Conservation (phyloP, 1,140 invertebrate genomes). For the Coboldia fuscipes region DNA sequence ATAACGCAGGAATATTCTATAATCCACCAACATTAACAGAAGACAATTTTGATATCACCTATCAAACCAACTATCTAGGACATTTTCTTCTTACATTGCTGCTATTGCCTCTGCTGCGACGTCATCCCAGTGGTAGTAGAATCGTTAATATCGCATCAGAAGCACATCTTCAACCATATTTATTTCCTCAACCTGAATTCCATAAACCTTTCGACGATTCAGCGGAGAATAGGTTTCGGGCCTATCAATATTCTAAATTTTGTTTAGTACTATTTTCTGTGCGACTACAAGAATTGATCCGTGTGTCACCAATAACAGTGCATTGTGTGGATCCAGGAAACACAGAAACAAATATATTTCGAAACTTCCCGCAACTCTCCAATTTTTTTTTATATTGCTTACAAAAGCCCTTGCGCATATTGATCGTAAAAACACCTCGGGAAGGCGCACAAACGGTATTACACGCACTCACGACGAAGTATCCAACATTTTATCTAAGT, state of each 20-base stretch:
- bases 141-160: slow-evolving; percentile 18
- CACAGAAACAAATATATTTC: slow-evolving; percentile 16
- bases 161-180: slow-evolving; percentile 12
- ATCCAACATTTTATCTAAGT: slow-evolving; percentile 13
- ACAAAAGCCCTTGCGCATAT: slow-evolving; percentile 15
- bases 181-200: slow-evolving; percentile 3
- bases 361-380: slow-evolving; percentile 14
- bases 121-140: slow-evolving; percentile 10
- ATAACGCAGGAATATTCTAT: slow-evolving; percentile 39
- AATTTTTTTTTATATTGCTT: slow-evolving; percentile 13
- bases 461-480: slow-evolving; percentile 13
- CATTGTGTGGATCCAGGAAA: slow-evolving; percentile 22
- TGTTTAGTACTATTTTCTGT: slow-evolving; percentile 10
- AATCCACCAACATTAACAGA: slow-evolving; percentile 26
- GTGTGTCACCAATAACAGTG: slow-evolving; percentile 13
- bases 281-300: slow-evolving; percentile 11
- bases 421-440: slow-evolving; percentile 14
- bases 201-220: neutral
- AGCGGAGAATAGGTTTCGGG: neutral
- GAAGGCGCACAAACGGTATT: slow-evolving; percentile 18
- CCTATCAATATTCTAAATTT: neutral
- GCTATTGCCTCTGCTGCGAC: slow-evolving; percentile 10
- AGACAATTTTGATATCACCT: slow-evolving; percentile 33
- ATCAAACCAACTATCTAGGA: slow-evolving; percentile 38
- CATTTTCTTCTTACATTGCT: slow-evolving; percentile 17